Evolutionary conservation across 2,888 invertebrate genomes (phyloP), one percentile per base, ranked within the genome.

Genomic region (Acleris laterana): DNA sequence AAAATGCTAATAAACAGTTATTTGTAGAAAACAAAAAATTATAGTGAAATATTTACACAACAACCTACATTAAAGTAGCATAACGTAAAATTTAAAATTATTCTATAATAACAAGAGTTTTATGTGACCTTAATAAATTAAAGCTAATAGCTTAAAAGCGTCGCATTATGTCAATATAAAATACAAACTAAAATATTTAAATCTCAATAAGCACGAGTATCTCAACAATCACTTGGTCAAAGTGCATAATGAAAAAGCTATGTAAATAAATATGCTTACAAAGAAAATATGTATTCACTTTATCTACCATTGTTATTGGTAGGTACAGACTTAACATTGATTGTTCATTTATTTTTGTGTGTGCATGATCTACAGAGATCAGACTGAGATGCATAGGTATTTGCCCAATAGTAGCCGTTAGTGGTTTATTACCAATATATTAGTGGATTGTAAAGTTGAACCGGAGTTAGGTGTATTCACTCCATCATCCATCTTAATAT

Each of bases 21-120:
- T 83, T 62, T 62, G 61, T 49, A 52, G 56, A 57, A 61, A 67
- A 58, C 62, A 58, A 87, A 88, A 85, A 80, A 85, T 84, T 83
- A 81, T 82, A 83, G 78, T 76, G 77, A 85, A 84, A 78, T 91
- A 91, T 91, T 88, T 91, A 91, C 91, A 90, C 83, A 91, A 91
- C 89, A 88, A 87, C 80, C 76, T 82, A 84, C 83, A 80, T 75
- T 38, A 83, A 83, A 79, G 79, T 84, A 84, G 75, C 75, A 73
- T 81, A 87, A 88, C 80, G 72, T 88, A 87, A 85, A 87, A 83
- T 85, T 82, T 80, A 76, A 81, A 83, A 78, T 80, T 78, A 84
- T 78, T 78, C 78, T 62, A n/a, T n/a, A 78, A 82, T 89, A 90
- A 90, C 90, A 89, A 84, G 58, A 75, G 76, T 77, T 79, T 80